phyloP scores from a whole-genome alignment of 2,113 vertebrate genomes.

The Trogon melanurus region DNA sequence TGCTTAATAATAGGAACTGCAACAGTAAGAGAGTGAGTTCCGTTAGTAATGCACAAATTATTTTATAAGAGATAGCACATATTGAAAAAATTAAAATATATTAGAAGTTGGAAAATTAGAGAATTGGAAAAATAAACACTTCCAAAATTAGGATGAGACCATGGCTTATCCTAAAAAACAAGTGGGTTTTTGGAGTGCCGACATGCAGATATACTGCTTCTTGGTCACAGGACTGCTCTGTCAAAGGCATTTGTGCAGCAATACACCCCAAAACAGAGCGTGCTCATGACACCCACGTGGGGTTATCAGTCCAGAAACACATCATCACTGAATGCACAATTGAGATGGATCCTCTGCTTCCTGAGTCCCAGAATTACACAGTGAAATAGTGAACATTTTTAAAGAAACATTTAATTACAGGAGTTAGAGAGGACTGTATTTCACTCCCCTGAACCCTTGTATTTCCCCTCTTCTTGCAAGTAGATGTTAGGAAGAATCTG shows the following conservation, averaged over 20 bases:
- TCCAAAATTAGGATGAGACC: not conserved
- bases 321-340: fast-evolving
- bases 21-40: not conserved
- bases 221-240: not conserved
- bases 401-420: not conserved
- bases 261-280: not conserved
- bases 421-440: not conserved
- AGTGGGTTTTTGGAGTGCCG: fast-evolving
- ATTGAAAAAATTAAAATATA: not conserved
- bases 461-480: not conserved
- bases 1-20: not conserved
- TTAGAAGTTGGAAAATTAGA: not conserved
- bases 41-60: not conserved
- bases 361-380: not conserved
- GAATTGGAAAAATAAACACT: not conserved
- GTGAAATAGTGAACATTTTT: not conserved
- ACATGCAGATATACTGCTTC: not conserved
- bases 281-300: fast-evolving
- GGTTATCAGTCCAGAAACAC: not conserved
- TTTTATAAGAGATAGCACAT: not conserved
- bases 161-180: not conserved
- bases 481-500: not conserved
- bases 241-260: not conserved
- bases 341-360: not conserved
- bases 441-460: fast-evolving